Percentiles rank a stretch among this genome's conserved stretches.
phyloP scores from a whole-genome alignment of 2,797 vertebrate species.

The Ataeniobius toweri region DNA sequence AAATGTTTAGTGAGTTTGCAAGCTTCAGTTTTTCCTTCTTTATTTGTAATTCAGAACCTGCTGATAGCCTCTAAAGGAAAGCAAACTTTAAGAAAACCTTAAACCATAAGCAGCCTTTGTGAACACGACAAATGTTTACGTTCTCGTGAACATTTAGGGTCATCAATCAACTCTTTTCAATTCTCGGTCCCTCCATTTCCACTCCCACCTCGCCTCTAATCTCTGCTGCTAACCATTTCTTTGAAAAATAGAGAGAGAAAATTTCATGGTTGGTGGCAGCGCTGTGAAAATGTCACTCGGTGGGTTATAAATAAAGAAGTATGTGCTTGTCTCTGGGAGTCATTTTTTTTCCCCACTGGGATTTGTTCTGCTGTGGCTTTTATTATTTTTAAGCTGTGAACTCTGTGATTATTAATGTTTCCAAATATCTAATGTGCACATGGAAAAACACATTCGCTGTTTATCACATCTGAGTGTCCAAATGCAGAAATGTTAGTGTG shows the following conservation, averaged over 20 bases:
- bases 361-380: conserved; percentile 37
- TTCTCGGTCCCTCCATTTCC: background rate
- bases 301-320: conserved; percentile 59
- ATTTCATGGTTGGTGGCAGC: conserved; percentile 52
- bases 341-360: conserved; percentile 30
- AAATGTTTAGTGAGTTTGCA: background rate
- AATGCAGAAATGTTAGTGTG: conserved; percentile 16
- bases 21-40: background rate
- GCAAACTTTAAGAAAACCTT: conserved; percentile 9
- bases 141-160: conserved; percentile 18
- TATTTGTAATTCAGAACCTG: conserved; percentile 4
- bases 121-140: conserved; percentile 12
- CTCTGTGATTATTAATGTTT: background rate
- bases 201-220: conserved; percentile 18
- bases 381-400: background rate
- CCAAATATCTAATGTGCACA: conserved; percentile 1
- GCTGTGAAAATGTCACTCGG: conserved; percentile 62
- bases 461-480: background rate
- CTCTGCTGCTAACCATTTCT: conserved; percentile 33
- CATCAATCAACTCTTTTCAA: conserved; percentile 45
- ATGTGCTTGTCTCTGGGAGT: conserved; percentile 32
- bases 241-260: conserved; percentile 47
- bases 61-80: conserved; percentile 23
- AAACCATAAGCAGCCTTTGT: conserved; percentile 7
- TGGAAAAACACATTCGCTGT: conserved; percentile 10